Conservation (phyloP, 2,113 vertebrate species). For the Poeciliopsis occidentalis region DNA sequence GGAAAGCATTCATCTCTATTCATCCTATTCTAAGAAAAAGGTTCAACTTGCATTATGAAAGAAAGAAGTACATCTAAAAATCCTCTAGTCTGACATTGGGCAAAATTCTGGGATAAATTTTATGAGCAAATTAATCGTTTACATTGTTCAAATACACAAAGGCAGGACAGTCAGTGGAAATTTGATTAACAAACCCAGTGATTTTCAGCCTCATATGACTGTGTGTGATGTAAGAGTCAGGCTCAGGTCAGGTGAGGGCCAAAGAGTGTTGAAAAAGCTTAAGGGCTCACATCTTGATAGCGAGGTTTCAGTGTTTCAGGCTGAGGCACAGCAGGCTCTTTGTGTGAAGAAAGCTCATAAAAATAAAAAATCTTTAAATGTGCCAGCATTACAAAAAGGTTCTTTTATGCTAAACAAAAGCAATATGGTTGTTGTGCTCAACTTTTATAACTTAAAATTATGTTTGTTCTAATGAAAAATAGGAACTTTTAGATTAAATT, state of each 20-base stretch:
- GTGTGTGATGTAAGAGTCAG: slow-evolving; percentile 35
- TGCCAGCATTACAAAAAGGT: background rate
- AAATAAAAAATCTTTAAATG: background rate
- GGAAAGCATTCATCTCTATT: background rate
- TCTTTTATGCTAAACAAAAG: background rate
- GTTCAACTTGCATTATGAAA: background rate
- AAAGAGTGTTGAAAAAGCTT: slow-evolving; percentile 31
- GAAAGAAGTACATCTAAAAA: background rate
- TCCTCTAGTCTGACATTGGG: background rate
- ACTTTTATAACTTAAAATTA: background rate
- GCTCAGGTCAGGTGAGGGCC: slow-evolving; percentile 37
- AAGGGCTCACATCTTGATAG: slow-evolving; percentile 11
- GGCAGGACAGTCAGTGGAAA: background rate
- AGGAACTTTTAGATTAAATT: no score
- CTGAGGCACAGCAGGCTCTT: background rate
- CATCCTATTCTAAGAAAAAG: slow-evolving; percentile 5
- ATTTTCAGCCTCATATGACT: slow-evolving; percentile 49
- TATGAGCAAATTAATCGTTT: background rate
- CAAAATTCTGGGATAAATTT: background rate
- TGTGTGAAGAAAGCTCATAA: background rate
- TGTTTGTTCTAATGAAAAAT: no score
- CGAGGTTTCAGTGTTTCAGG: slow-evolving; percentile 3
- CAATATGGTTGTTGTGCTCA: background rate
- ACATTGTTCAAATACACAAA: background rate
- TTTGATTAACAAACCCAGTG: slow-evolving; percentile 5